Evolutionary conservation across 1,140 invertebrate species (phyloP), one percentile per base, ranked within the genome.

Genomic region (Halesus radiatus): DNA sequence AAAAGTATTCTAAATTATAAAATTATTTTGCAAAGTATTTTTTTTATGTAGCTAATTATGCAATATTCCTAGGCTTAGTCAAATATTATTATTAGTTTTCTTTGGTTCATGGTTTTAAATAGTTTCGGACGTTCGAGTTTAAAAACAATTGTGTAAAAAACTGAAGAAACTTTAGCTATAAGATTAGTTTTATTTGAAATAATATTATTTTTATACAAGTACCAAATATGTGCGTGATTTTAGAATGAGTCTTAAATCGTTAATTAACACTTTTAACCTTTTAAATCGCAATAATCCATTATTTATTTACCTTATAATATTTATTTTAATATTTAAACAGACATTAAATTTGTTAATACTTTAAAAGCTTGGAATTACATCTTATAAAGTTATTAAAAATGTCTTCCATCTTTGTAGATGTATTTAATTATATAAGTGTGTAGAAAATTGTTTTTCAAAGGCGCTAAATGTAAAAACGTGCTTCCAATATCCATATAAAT

Each of bases 381-480:
- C 20, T 23, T 10, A 13, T 66, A 29, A 3, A 20, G n/a, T 23
- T 22, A 8, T 53, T 20, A 15, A 23, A 72, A 16, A 70, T 20
- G 68, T 72, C 68, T 72, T 72, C 68, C 68, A 72, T 72, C 26
- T 54, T 26, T 23, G 26, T 72, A 37, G 7, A 37, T 53, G 22
- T 53, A 7, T n/a, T 22, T 72, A 72, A 53, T 50, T 72, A 72
- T 23, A 53, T 15, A 52, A 53, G 6, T 72, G 20, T 53, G 15
- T 23, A 3, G 4, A 23, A 26, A 23, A 50, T 54, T 68, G n/a
- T 45, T 37, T n/a, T 18, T 16, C n/a, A 29, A 68, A 32, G 68
- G 68, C 68, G 68, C 68, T 72, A 72, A 68, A 72, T 72, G 20
- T 72, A 72, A 72, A 68, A 52, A 13, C 53, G 68, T 72, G 68